Base-by-base conservation (phyloP, 2,113 vertebrate genomes). In the Polyodon spathula region DNA sequence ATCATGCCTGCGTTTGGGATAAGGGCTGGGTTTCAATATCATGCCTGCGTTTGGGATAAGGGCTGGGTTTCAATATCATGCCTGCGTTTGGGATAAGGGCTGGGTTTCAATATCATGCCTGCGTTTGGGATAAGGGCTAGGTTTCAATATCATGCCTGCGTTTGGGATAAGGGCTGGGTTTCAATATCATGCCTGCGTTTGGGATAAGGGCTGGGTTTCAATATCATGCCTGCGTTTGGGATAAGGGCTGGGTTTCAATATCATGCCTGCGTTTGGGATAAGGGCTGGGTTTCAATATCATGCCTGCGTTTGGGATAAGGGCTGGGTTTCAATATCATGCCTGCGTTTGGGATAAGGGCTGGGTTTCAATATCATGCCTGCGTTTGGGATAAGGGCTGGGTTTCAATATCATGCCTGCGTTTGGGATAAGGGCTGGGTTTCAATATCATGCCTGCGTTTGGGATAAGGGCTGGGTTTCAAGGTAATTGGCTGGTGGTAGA, bases 401-500 rank as follows among this genome's bases (percentile, higher is more conserved):
- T 27, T 27, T 87, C 85, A 83, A 92, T 27, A 27, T 27, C 27
- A 27, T 27, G 27, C 27, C 27, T 27, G 27, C 27, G 27, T 27
- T 3, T 27, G 27, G 27, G 27, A 27, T 27, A 27, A 27, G 27
- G 27, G 27, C 27, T 27, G 27, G 27, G 27, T 27, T 27, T 1
- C 27, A 27, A 27, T 27, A 27, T 27, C 27, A 27, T 27, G 27
- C 27, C 27, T 27, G 27, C 27, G 27, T 27, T 3, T 27, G 27
- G 27, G 27, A 27, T 27, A 27, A 27, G 27, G 27, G 27, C 27
- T 27, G 27, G 27, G 27, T 27, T 27, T 87, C 85, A 83, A 92
- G 92, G 92, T 93, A 93, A 93, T 94, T 93, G 91, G 90, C 86
- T 92, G 79, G 78, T 76, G 73, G 78, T 83, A 83, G 78, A 84